Base-by-base conservation (phyloP, 2,888 invertebrate species). In the Latrodectus hesperus region DNA sequence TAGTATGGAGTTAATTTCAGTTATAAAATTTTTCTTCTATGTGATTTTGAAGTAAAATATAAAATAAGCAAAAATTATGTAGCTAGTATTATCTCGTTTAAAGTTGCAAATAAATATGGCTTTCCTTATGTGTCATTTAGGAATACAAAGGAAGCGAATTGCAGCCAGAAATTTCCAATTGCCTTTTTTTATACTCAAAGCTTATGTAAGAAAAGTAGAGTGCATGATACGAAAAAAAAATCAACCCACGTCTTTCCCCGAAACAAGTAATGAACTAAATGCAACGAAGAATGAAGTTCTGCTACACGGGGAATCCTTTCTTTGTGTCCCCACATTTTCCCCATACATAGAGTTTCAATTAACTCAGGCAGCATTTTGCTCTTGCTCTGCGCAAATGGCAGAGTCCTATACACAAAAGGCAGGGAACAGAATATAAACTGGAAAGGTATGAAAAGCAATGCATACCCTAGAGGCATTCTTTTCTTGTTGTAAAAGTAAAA, bases 281-380 rank as follows among this genome's bases (percentile, higher is more conserved):
- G 26, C 17, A 53, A 12, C 14, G 26, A 52, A 16, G 67, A 26
- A 17, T 49, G 51, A 12, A 9, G 71, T 53, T 38, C 75, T 16
- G 22, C 73, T 9, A 16, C 12, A 22, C 53, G 79, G n/a, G 22
- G 49, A 71, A 71, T 79, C 60, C 49, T 70, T 26, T 68, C 71
- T 79, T 68, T 38, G 67, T 74, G 6, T 14, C 16, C 49, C 17
- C 49, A n/a, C 67, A 22, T 49, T 22, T 70, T 51, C 60, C 22
- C 51, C 55, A 55, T 82, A 82, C 82, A 82, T 65, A 49, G 75
- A 82, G 82, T 75, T 82, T 75, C 82, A 82, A 82, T 82, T 82
- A 82, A 82, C 75, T 74, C n/a, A 22, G 26, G 16, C 4, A 22
- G 38, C 38, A 65, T 14, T 68, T 49, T 60, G 72, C 12, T 55